Conservation (phyloP, 2,113 vertebrate species). For the Scopus umbretta region DNA sequence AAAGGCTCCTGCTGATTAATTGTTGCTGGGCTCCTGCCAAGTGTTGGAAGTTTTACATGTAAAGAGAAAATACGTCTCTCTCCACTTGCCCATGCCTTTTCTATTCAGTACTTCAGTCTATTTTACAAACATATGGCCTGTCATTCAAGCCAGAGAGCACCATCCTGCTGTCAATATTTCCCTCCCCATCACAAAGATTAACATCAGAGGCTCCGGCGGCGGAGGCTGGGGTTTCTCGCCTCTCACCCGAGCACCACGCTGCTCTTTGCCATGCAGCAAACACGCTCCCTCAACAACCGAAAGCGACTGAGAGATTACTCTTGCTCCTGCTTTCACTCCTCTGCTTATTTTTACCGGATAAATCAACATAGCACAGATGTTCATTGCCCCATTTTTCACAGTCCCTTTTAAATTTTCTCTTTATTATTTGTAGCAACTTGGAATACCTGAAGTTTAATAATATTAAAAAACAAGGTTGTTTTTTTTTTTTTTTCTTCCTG, state of each 20-base stretch:
- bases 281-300: not conserved
- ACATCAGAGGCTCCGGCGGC: not conserved
- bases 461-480: not conserved
- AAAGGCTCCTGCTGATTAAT: conserved; percentile 62
- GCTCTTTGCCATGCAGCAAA: conserved; percentile 30
- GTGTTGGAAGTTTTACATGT: conserved; percentile 42
- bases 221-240: not conserved
- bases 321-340: not conserved
- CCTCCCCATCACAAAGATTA: conserved; percentile 51
- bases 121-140: conserved; percentile 47
- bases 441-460: conserved; percentile 11
- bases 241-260: not conserved
- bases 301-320: not conserved
- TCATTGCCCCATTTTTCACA: conserved; percentile 43
- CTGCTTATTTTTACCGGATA: conserved; percentile 13
- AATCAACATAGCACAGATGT: conserved; percentile 6
- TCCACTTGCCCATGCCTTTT: conserved; percentile 5
- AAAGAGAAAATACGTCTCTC: conserved; percentile 26
- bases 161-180: conserved; percentile 54
- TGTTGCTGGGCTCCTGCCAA: conserved; percentile 55
- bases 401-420: conserved; percentile 29
- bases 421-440: conserved; percentile 35
- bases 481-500: not conserved
- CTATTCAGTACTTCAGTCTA: conserved; percentile 10
- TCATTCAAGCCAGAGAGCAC: conserved; percentile 43